Evolutionary conservation across 2,797 vertebrate genomes (phyloP).

Genomic region (Vespertilio murinus): DNA sequence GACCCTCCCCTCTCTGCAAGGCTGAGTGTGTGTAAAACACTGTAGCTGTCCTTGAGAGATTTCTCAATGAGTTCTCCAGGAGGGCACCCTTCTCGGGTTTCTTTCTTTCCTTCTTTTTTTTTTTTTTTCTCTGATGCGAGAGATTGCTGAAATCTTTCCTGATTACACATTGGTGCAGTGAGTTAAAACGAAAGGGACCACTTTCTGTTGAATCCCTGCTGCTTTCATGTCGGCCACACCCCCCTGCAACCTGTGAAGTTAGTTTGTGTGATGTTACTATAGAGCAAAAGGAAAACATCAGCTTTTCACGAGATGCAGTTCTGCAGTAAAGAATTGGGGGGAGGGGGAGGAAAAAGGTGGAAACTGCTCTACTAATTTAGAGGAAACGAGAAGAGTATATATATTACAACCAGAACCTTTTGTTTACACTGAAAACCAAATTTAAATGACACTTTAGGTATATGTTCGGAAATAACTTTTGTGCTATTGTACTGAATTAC

Average conservation of each 20-base stretch:
- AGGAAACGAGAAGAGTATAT: background rate
- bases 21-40: background rate
- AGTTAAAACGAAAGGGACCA: background rate
- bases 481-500: background rate
- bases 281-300: background rate
- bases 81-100: background rate
- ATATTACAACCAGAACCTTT: background rate
- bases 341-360: background rate
- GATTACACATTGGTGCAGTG: background rate
- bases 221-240: background rate
- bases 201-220: background rate
- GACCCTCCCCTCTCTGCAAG: background rate
- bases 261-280: background rate
- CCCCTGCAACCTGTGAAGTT: background rate
- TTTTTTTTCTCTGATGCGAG: background rate
- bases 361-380: background rate
- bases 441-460: background rate
- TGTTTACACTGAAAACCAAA: background rate
- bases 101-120: background rate
- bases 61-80: slow-evolving; percentile 11
- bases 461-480: background rate
- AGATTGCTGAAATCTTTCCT: background rate
- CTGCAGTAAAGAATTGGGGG: background rate
- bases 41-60: background rate
- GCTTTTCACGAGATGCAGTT: background rate